These are phyloP conservation scores for Metellina segmentata DNA, from an alignment of 2,888 invertebrate species.

Conservation along the genomic window DNA sequence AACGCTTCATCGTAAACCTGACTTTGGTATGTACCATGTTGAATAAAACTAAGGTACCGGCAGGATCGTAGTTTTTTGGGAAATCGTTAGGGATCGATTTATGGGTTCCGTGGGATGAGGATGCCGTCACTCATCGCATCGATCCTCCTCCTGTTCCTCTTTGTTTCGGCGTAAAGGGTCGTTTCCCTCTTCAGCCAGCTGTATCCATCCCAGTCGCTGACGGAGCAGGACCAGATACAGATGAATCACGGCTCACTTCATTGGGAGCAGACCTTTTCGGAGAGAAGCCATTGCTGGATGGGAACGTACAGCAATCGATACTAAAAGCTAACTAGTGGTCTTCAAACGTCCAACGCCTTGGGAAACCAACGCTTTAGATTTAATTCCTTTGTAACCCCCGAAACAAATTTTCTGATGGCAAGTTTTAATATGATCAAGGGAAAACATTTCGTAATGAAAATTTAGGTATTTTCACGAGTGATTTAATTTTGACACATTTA, in stretches of 20 bases:
- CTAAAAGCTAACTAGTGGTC: too few species aligned
- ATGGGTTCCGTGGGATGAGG: neutral
- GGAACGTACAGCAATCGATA: neutral
- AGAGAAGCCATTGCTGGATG: neutral
- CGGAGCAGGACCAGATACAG: constrained; percentile 18
- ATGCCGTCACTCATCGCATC: constrained; percentile 19
- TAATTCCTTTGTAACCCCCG: too few species aligned
- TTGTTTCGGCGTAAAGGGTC: constrained; percentile 42
- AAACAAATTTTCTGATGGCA: too few species aligned
- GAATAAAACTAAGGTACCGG: too few species aligned
- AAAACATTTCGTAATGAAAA: too few species aligned
- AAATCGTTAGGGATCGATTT: constrained; percentile 25
- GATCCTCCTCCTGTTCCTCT: constrained; percentile 5
- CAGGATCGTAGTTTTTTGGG: neutral
- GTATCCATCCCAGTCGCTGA: constrained; percentile 11
- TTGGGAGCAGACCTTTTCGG: neutral
- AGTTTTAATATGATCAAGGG: too few species aligned
- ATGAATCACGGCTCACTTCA: constrained; percentile 23
- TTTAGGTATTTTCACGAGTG: too few species aligned
- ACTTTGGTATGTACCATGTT: too few species aligned
- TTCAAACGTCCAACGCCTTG: too few species aligned
- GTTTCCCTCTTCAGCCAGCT: constrained; percentile 19
- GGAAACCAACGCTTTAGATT: too few species aligned
- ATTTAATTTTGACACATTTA: too few species aligned
- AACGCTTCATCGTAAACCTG: too few species aligned